These are phyloP conservation scores for Hedya salicella DNA, from an alignment of 2,888 invertebrate species.

Conservation along the genomic window DNA sequence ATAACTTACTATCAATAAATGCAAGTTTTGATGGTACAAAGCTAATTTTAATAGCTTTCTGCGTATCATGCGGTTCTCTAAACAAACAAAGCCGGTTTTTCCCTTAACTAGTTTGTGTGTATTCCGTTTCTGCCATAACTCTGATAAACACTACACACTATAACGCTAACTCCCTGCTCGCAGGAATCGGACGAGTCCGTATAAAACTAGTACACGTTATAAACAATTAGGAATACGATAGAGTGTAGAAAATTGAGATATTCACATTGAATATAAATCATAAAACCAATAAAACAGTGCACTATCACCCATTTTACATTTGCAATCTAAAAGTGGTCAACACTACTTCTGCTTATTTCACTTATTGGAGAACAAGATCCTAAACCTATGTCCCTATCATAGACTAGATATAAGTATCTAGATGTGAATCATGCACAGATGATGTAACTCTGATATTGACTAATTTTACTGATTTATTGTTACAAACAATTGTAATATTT, in stretches of 20 bases:
- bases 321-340: constrained; percentile 39
- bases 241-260: constrained; percentile 81
- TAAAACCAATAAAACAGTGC: constrained; percentile 78
- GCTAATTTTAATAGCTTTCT: constrained; percentile 25
- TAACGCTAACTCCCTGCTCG: constrained; percentile 41
- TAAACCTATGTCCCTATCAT: constrained; percentile 44
- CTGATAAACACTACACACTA: constrained; percentile 25
- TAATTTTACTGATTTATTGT: constrained; percentile 30
- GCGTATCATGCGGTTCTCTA: constrained; percentile 7
- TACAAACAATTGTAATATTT: constrained; percentile 22
- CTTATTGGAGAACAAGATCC: constrained; percentile 42
- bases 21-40: constrained; percentile 39
- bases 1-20: constrained; percentile 41
- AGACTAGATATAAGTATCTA: constrained; percentile 46
- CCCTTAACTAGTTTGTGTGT: constrained; percentile 32
- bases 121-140: constrained; percentile 1
- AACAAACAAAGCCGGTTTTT: constrained; percentile 22
- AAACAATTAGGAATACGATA: constrained; percentile 67
- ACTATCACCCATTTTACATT: constrained; percentile 43
- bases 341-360: constrained; percentile 30
- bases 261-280: constrained; percentile 54
- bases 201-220: constrained; percentile 49
- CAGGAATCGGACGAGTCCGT: constrained; percentile 47
- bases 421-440: constrained; percentile 28
- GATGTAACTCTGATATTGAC: constrained; percentile 26